These are phyloP conservation scores for Enoplosus armatus DNA, from an alignment of 2,797 vertebrate species.

Conservation along the genomic window DNA sequence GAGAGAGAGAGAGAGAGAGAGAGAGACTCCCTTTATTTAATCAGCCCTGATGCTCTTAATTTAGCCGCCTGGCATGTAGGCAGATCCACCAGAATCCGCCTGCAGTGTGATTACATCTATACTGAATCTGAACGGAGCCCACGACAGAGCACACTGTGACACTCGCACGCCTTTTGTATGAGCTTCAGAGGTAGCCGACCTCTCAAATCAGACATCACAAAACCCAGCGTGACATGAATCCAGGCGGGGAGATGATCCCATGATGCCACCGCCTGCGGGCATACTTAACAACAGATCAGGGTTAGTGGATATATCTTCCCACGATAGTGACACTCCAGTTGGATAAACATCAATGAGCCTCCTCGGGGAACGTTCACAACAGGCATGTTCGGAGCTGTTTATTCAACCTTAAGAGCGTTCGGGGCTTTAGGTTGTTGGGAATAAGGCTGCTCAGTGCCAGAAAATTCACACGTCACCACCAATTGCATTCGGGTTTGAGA, in stretches of 20 bases:
- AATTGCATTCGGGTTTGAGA: background rate
- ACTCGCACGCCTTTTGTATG: background rate
- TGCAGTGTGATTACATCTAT: background rate
- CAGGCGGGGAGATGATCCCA: constrained; percentile 9
- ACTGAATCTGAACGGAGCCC: constrained; percentile 20
- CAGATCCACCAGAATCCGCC: constrained; percentile 10
- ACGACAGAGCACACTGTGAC: background rate
- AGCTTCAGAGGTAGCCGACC: background rate
- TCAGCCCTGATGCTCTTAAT: constrained; percentile 41
- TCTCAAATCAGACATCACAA: background rate
- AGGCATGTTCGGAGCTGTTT: background rate
- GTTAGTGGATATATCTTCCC: background rate
- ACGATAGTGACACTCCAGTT: background rate
- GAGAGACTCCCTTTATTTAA: constrained; percentile 16
- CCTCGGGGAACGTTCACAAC: background rate
- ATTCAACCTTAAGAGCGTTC: background rate
- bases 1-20: background rate
- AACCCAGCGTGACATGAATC: background rate
- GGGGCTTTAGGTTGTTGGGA: background rate
- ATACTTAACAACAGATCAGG: background rate
- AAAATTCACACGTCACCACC: background rate
- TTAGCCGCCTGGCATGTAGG: constrained; percentile 37
- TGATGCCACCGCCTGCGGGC: constrained; percentile 12
- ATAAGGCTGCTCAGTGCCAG: background rate
- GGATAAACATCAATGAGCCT: constrained; percentile 21